Conservation (phyloP, 2,113 vertebrate species). For the Grammomys surdaster region DNA sequence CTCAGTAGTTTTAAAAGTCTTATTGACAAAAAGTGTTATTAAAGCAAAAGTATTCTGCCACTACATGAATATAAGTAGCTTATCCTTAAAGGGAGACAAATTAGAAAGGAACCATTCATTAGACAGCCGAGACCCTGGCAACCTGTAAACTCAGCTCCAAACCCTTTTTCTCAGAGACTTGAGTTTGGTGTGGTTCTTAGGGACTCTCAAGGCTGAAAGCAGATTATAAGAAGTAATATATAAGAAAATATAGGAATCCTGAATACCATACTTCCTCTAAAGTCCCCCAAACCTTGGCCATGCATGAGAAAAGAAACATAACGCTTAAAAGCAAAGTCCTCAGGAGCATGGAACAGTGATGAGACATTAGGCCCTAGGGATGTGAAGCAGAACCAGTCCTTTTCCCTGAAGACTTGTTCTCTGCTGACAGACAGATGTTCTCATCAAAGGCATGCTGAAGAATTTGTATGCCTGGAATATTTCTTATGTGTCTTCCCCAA, state of each 20-base stretch:
- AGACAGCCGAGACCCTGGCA: neutral
- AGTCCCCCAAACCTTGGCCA: neutral
- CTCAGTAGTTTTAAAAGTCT: neutral
- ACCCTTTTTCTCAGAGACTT: neutral
- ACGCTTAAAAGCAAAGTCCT: neutral
- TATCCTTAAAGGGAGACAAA: neutral
- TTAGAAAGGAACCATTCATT: neutral
- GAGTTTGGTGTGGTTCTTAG: neutral
- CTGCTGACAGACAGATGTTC: neutral
- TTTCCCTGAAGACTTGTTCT: conserved; percentile 8
- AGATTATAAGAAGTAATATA: neutral
- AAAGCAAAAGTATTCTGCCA: neutral
- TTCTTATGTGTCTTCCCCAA: neutral
- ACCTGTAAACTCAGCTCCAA: neutral
- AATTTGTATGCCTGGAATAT: neutral
- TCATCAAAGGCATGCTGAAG: neutral
- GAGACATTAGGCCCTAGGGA: neutral
- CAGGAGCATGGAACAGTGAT: neutral
- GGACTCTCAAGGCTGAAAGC: neutral
- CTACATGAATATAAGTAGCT: neutral
- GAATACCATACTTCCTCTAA: neutral
- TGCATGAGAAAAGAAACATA: neutral
- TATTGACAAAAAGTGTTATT: neutral
- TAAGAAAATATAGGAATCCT: neutral
- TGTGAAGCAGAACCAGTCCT: neutral